These are phyloP conservation scores for Clivina fossor DNA, from an alignment of 2,888 invertebrate species.

Conservation along the genomic window DNA sequence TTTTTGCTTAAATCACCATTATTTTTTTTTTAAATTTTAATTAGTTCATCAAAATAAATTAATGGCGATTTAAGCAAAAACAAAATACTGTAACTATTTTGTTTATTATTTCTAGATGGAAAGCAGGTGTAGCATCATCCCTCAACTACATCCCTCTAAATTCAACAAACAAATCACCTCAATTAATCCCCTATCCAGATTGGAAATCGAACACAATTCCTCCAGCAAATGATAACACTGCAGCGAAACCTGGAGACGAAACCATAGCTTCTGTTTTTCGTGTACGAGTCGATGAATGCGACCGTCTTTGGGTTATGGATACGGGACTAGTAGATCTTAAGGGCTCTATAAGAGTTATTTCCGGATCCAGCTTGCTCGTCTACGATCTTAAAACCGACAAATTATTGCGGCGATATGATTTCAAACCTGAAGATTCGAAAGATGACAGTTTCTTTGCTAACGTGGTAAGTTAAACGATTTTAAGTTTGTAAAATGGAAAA, in stretches of 20 bases:
- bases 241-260: slow-evolving; percentile 47
- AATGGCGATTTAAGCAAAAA: no score
- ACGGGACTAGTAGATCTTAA: slow-evolving; percentile 75
- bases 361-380: slow-evolving; percentile 66
- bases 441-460: slow-evolving; percentile 81
- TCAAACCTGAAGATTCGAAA: slow-evolving; percentile 68
- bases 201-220: slow-evolving; percentile 78
- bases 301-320: slow-evolving; percentile 81
- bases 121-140: slow-evolving; percentile 68
- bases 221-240: slow-evolving; percentile 51
- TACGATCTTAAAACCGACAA: slow-evolving; percentile 76
- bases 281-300: slow-evolving; percentile 72
- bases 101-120: slow-evolving; percentile 59
- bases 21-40: no score
- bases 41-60: no score
- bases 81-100: no score
- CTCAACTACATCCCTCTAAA: slow-evolving; percentile 66
- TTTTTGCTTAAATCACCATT: no score
- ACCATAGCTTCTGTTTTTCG: slow-evolving; percentile 74
- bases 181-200: slow-evolving; percentile 73
- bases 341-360: slow-evolving; percentile 64
- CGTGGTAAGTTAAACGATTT: slow-evolving; percentile 70
- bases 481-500: no score
- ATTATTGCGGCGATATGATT: slow-evolving; percentile 67
- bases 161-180: slow-evolving; percentile 63